Evolutionary conservation across 2,797 vertebrate genomes (phyloP).

Genomic region (Psittacula derbiana): DNA sequence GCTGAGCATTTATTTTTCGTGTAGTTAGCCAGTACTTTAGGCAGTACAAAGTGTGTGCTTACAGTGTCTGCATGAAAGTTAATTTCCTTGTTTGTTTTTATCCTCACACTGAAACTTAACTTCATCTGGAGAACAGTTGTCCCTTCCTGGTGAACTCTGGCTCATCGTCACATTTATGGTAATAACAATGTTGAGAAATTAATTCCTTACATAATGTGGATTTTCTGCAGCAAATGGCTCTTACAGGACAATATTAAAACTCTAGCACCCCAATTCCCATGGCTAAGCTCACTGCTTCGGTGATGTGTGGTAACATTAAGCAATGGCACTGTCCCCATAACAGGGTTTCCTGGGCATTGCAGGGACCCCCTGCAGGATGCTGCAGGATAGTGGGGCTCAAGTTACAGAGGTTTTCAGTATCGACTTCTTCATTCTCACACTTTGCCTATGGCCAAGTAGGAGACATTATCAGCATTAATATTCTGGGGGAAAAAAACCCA

Average conservation of each 20-base stretch:
- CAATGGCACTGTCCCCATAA: not conserved
- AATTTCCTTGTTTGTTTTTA: not conserved
- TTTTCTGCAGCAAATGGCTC: not conserved
- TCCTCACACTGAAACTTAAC: not conserved
- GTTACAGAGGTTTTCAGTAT: not conserved
- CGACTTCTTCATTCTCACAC: fast-evolving
- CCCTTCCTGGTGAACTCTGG: not conserved
- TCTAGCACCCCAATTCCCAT: not conserved
- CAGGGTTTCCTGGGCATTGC: fast-evolving
- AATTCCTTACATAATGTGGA: not conserved
- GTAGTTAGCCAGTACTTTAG: not conserved
- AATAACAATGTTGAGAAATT: not conserved
- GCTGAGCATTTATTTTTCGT: not conserved
- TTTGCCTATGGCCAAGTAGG: not conserved
- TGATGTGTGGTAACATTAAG: not conserved
- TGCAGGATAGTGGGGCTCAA: fast-evolving
- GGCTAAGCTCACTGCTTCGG: not conserved
- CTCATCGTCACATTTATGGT: not conserved
- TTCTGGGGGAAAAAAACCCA: fast-evolving
- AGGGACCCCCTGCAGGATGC: no score
- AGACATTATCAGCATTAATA: not conserved
- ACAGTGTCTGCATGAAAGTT: not conserved
- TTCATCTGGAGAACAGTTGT: not conserved
- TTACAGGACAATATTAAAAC: not conserved
- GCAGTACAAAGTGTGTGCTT: not conserved